Evolutionary conservation across 64 coral and sea anemone genomes (phyloP), one percentile per base, ranked within the genome.

Genomic region (Stichodactyla helianthus): DNA sequence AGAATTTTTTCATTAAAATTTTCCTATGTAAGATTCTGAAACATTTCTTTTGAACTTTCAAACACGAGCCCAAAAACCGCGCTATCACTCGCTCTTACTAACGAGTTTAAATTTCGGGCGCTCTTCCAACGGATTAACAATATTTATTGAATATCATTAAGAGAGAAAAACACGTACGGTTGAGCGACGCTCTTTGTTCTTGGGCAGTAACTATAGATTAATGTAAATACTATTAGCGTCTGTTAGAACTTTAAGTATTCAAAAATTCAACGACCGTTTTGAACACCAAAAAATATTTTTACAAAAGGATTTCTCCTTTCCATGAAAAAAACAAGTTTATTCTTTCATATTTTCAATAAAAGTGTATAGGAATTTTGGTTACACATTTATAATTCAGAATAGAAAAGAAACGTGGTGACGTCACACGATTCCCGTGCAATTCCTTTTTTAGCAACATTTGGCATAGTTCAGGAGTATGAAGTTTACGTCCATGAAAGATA

Each of bases 141-240:
- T 65, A 65, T 65, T n/a, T 23, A 65, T 65, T 65, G 62, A 65
- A 65, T 65, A 65, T 65, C 62, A 65, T 65, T 65, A 65, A 60
- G 62, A 65, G 3, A 65, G 1, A 65, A 22, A 22, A 65, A 65
- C 62, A n/a, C 22, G 5, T n/a, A 65, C 62, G 62, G 5, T 22
- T 65, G 62, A 65, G 0, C 22, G 62, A 65, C 9, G 9, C 10
- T 22, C 62, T n/a, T 65, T 65, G 62, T 65, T 65, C 62, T 65
- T 65, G 22, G 1, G 62, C 62, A 65, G 62, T 65, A n/a, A 65
- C 19, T 65, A 65, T 65, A 65, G 8, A 65, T 22, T 6, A 65
- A 65, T n/a, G 62, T 65, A 65, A 65, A 65, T 65, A 65, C 6
- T 8, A 65, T 65, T 65, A 22, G 20, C 18, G 62, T 65, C 62